These are phyloP conservation scores for Drosophila leonis DNA, from an alignment of 2,888 invertebrate genomes.

Conservation along the genomic window DNA sequence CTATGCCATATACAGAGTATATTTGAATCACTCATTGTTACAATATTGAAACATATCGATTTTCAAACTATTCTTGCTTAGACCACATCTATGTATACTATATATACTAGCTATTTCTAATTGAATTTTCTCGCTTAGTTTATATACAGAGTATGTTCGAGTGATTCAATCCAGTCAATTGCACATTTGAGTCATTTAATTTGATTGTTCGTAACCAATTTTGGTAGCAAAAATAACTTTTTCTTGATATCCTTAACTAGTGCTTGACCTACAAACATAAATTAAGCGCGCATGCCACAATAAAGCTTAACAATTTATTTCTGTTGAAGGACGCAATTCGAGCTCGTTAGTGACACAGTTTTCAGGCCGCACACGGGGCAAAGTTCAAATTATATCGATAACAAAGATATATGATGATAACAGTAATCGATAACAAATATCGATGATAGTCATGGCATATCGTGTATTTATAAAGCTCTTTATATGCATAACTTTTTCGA, in stretches of 20 bases:
- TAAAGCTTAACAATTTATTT: constrained; percentile 3
- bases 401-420: background rate
- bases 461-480: background rate
- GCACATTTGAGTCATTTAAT: background rate
- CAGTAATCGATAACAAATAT: background rate
- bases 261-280: constrained; percentile 4
- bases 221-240: constrained; percentile 2
- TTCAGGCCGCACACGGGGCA: background rate
- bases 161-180: background rate
- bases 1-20: background rate
- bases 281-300: background rate
- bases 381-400: background rate
- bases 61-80: too few relatives aligned
- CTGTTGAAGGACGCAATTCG: too few relatives aligned
- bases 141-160: background rate
- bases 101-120: too few relatives aligned
- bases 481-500: too few relatives aligned
- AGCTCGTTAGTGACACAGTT: background rate
- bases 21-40: background rate
- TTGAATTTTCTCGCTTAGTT: background rate
- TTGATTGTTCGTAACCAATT: constrained; percentile 8
- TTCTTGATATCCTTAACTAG: constrained; percentile 2
- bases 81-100: too few relatives aligned
- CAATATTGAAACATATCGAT: background rate
- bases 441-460: background rate